phyloP scores from a whole-genome alignment of 2,797 vertebrate genomes.

The Sciurus carolinensis region DNA sequence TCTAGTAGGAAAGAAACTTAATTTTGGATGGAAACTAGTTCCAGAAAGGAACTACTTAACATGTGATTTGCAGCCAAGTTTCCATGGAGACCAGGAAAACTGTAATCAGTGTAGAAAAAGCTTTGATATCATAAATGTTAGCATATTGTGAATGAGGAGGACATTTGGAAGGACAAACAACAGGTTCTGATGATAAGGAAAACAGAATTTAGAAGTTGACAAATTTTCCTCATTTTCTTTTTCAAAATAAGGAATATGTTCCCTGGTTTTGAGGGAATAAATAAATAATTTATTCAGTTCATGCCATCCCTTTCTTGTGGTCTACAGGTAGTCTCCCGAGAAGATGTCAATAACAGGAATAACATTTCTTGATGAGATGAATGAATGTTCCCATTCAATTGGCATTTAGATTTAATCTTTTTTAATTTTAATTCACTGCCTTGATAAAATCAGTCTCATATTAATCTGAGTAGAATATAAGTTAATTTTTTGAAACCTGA shows the following conservation, averaged over 20 bases:
- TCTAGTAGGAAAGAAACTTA: background rate
- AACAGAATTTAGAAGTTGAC: background rate
- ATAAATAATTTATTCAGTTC: background rate
- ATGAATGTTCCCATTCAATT: background rate
- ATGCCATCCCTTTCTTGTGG: background rate
- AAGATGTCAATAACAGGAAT: background rate
- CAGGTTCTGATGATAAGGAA: background rate
- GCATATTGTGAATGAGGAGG: background rate
- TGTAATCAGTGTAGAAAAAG: background rate
- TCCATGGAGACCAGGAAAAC: conserved; percentile 24
- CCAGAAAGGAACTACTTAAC: background rate
- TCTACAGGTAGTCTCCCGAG: background rate
- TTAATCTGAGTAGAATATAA: background rate
- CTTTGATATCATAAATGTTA: background rate
- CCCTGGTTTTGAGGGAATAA: background rate
- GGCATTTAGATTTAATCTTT: background rate
- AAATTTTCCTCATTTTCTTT: background rate
- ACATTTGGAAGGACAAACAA: background rate
- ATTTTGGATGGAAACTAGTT: background rate
- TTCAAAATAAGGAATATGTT: background rate
- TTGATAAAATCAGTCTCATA: background rate
- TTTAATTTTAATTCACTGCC: background rate
- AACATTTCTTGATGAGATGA: background rate
- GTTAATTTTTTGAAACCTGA: background rate
- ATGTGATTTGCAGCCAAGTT: background rate